These are phyloP conservation scores for Drosophila miranda DNA, from an alignment of 1,140 invertebrate species.

Conservation along the genomic window DNA sequence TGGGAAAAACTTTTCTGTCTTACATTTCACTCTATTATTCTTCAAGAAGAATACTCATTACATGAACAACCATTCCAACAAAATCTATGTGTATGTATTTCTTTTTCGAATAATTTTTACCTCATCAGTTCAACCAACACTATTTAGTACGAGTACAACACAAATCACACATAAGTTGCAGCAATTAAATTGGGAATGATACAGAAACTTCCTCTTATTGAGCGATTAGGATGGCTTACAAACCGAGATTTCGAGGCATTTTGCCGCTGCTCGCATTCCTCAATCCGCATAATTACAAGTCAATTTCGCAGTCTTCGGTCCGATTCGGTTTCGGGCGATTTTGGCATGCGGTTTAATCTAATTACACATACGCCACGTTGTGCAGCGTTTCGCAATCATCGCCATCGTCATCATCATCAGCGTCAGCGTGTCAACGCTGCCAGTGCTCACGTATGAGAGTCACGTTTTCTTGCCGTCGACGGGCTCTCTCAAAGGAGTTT, in stretches of 20 bases:
- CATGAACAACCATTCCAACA: no score
- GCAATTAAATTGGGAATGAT: conserved; percentile 16
- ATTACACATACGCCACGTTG: conserved; percentile 80
- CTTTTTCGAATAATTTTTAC: no score
- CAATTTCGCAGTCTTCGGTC: conserved; percentile 65
- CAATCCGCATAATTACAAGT: conserved; percentile 73
- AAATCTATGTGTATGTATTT: no score
- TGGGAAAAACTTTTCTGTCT: no score
- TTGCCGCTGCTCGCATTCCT: conserved; percentile 50
- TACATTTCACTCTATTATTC: no score
- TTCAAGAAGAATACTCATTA: no score
- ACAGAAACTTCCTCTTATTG: conserved; percentile 47
- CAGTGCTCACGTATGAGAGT: conserved; percentile 61
- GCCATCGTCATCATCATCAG: conserved; percentile 20
- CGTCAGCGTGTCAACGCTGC: conserved; percentile 19
- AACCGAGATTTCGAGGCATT: conserved; percentile 29
- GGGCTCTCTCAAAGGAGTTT: conserved; percentile 72
- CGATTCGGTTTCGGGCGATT: conserved; percentile 61
- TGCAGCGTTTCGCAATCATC: conserved; percentile 62
- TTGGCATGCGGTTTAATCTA: conserved; percentile 79
- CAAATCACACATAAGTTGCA: background rate
- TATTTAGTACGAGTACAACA: no score
- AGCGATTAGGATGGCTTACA: conserved; percentile 50
- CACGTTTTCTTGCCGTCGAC: conserved; percentile 74
- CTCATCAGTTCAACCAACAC: no score